Evolutionary conservation across 2,113 vertebrate genomes (phyloP), one percentile per base, ranked within the genome.

Genomic region (Ptilorrhoa leucosticta): DNA sequence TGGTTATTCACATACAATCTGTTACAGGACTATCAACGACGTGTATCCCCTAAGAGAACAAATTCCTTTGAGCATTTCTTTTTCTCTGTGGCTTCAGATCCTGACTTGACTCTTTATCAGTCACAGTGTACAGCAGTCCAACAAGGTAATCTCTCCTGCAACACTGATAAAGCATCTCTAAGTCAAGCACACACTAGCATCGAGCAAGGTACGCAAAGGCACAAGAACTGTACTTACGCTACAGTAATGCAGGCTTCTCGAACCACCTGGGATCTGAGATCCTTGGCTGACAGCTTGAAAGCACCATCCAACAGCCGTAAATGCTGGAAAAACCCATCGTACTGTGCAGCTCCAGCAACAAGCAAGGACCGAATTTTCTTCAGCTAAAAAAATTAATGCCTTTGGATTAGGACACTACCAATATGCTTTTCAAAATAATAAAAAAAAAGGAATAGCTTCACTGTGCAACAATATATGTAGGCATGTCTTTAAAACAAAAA

Each of bases 271-370:
- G 99, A 99, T 58, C 99, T 97, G 86, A 99, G 98, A 96, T 99
- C 99, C 98, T 99, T 99, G 68, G 99, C 99, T 0, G 99, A 99
- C 89, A 99, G 98, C 97, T 99, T 99, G 96, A 99, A 99, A 60
- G 99, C 99, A 72, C 99, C 99, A 54, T 99, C 99, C 90, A 99
- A 97, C 48, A 99, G 97, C 50, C 99, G 98, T 27, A 99, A 97
- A 95, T 99, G 99, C 97, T 99, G 99, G 96, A 99, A 99, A 95
- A 99, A 99, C 84, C 99, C 99, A 95, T 99, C 99, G 18, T 99
- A 98, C 78, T 97, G 98, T 48, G 98, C 93, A 42, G 99, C 99
- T 42, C 99, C 99, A 54, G 99, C 99, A 81, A 99, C 98, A 53
- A 99, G 98, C 93, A 99, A 83, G 0, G 99, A 99, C 44, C 99